Base-by-base conservation (phyloP, 2,888 invertebrate genomes). In the Amphipyra tragopoginis region DNA sequence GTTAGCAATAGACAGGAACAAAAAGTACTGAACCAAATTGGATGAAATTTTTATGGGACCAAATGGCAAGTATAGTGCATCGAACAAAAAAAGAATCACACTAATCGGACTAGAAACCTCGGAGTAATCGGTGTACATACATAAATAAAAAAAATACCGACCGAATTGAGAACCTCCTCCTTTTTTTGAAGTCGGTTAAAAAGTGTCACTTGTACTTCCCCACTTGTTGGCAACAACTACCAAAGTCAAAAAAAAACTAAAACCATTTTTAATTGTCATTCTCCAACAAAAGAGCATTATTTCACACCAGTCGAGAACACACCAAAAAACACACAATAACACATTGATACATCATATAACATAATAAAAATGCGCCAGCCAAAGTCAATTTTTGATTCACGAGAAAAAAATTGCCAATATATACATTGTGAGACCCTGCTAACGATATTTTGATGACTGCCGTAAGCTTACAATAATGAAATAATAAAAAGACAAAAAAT, bases 381-480 rank as follows among this genome's bases (percentile, higher is more conserved):
- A 54, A 82, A 86, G 81, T 83, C 79, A 82, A 82, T 89, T 90
- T 90, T 92, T 90, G 91, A 91, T 78, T 90, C 90, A 91, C 87
- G 90, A 86, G 77, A 91, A 93, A 93, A 92, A 92, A 92, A 93
- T 87, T 87, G 87, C 81, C 91, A 90, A 91, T 91, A 91, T 83
- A 88, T 79, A 84, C 86, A 89, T 86, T 87, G 87, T 87, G 75
- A 80, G 65, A 62, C 75, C 81, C 75, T 75, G 83, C 90, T 93
- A 93, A 93, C 92, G 93, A 93, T 89, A 86, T 91, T 93, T 93
- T 93, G 93, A 93, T 93, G 92, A 91, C 86, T 87, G 83, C 82
- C 70, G 69, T 82, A 85, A 78, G 81, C 86, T 82, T 80, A 84
- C 86, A 84, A 87, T 91, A 90, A 93, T 91, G 88, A 92, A 92